A percentile compares a stretch with the other conserved stretches of the same genome.
These are phyloP conservation scores for Anser cygnoides DNA, from an alignment of 2,113 vertebrate species.

Conservation along the genomic window DNA sequence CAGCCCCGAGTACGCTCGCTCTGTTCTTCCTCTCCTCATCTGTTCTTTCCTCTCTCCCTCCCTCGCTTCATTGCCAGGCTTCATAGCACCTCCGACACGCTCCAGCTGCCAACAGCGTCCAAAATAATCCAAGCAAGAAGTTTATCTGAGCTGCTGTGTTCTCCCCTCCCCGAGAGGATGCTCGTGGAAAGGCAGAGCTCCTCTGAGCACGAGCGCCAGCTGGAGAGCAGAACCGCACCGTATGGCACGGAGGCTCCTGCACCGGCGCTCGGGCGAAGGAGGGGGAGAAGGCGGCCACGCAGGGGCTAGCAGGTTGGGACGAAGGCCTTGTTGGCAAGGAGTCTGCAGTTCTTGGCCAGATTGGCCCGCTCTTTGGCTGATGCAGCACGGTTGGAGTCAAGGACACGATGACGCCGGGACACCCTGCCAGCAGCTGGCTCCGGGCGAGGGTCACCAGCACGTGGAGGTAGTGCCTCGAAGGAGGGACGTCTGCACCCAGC, in stretches of 20 bases:
- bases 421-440: accelerated
- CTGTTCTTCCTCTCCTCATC: background rate
- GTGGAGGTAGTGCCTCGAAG: accelerated
- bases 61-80: background rate
- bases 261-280: accelerated
- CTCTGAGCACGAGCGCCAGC: background rate
- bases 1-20: background rate
- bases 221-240: background rate
- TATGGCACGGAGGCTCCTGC: accelerated
- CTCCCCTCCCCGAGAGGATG: background rate
- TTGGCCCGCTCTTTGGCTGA: background rate
- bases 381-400: background rate
- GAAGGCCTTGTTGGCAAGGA: background rate
- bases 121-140: background rate
- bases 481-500: background rate
- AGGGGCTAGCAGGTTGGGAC: accelerated
- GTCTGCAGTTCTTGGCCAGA: background rate
- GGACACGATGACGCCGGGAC: background rate
- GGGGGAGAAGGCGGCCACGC: accelerated
- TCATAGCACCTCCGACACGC: background rate
- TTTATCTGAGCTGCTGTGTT: background rate
- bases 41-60: background rate
- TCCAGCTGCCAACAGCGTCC: background rate
- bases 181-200: background rate
- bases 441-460: background rate